These are phyloP conservation scores for Cydia amplana DNA, from an alignment of 1,140 invertebrate genomes.

Conservation along the genomic window DNA sequence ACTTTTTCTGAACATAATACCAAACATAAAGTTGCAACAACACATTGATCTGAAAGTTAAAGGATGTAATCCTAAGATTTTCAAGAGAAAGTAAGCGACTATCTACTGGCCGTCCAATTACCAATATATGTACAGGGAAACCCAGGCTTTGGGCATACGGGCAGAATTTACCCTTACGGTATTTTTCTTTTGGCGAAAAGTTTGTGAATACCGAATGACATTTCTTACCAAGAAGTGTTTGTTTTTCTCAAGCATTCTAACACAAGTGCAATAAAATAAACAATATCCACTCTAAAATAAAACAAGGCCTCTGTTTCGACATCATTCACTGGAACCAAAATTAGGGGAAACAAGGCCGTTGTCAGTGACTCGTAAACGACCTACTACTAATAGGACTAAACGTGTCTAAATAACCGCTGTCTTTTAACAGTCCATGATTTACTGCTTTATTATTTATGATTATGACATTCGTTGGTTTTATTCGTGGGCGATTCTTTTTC, in stretches of 20 bases:
- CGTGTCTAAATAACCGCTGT: constrained; percentile 25
- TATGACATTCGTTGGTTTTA: constrained; percentile 17
- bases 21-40: neutral
- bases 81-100: too few relatives aligned
- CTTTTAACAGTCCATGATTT: constrained; percentile 15
- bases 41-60: neutral
- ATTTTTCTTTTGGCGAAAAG: too few relatives aligned
- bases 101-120: too few relatives aligned
- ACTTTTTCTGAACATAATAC: neutral
- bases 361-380: constrained; percentile 5
- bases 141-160: too few relatives aligned
- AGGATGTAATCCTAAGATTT: neutral
- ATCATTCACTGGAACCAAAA: neutral
- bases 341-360: neutral
- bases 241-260: too few relatives aligned
- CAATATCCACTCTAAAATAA: neutral
- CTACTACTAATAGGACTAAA: constrained; percentile 18
- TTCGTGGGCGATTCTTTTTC: neutral
- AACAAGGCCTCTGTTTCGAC: neutral
- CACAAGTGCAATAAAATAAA: too few relatives aligned
- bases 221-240: too few relatives aligned
- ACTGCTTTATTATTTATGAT: too few relatives aligned
- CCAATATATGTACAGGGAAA: too few relatives aligned
- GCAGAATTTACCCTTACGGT: too few relatives aligned
- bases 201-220: too few relatives aligned